A percentile compares a stretch with the other conserved stretches of the same genome.
Evolutionary conservation across 1,140 invertebrate genomes (phyloP).

Genomic region (Macrobrachium rosenbergii): DNA sequence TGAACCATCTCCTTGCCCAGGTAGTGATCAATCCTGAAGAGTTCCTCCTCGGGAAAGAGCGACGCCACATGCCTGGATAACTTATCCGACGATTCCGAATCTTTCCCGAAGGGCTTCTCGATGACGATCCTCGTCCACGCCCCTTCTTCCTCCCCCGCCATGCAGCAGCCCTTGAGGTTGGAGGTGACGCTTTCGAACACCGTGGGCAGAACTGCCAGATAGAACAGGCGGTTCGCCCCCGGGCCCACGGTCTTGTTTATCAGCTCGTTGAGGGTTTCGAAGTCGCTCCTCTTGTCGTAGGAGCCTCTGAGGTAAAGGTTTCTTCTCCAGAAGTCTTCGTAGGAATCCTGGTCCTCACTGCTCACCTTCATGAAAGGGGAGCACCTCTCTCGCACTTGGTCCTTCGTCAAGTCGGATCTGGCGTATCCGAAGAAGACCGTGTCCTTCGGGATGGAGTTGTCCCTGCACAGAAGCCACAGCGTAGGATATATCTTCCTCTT

Average conservation of each 20-base stretch:
- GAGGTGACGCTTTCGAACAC: constrained; percentile 92
- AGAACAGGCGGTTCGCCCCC: constrained; percentile 91
- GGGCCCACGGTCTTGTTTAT: constrained; percentile 73
- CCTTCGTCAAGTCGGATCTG: constrained; percentile 83
- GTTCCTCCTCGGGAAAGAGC: constrained; percentile 94
- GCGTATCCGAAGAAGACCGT: constrained; percentile 96
- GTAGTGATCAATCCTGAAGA: constrained; percentile 99
- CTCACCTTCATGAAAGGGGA: constrained; percentile 86
- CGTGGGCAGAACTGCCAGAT: constrained; percentile 95
- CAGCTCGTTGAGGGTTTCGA: constrained; percentile 82
- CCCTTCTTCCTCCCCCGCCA: constrained; percentile 78
- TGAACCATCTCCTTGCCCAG: constrained; percentile 99
- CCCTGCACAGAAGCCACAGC: constrained; percentile 94
- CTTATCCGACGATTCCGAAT: constrained; percentile 85
- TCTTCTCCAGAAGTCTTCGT: constrained; percentile 88
- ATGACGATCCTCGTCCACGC: constrained; percentile 95
- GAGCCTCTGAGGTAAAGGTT: constrained; percentile 89
- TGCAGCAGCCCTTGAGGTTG: constrained; percentile 88
- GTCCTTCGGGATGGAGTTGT: constrained; percentile 88
- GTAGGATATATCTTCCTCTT: constrained; percentile 99
- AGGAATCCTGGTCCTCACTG: constrained; percentile 80
- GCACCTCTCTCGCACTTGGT: constrained; percentile 81
- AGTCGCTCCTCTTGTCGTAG: constrained; percentile 87
- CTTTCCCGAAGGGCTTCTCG: constrained; percentile 98
- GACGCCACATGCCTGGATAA: constrained; percentile 89